Evolutionary conservation across 2,113 vertebrate species (phyloP), one percentile per base, ranked within the genome.

Genomic region (Gavialis gangeticus): DNA sequence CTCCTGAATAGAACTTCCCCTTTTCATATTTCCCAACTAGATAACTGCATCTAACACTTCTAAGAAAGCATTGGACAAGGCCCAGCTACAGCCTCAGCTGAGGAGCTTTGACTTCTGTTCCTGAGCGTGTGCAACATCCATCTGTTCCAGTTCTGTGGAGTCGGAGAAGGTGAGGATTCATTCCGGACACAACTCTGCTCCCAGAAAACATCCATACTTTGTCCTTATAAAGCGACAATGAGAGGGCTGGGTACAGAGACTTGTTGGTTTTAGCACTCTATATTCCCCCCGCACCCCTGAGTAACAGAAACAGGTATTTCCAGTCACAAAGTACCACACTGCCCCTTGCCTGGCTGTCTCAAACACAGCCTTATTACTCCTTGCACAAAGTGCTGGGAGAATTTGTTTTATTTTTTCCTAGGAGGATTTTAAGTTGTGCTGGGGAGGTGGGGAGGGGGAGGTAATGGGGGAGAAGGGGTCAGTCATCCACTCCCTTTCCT

Each of bases 291-390:
- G 8, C 46, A 9, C 46, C 8, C 46, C 46, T 46, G 46, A 90
- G 75, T 25, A 87, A 79, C 92, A 96, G 85, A 88, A 96, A 96
- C 85, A 96, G 91, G 84, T 69, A 82, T 93, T 94, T 94, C 82
- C 89, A 94, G 91, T 83, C 59, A 79, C 79, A 92, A 95, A 92
- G 91, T 84, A 22, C 88, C 91, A 77, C 59, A 83, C 2, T 55
- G 69, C 60, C 88, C 89, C 94, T 91, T 95, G 81, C 85, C 84
- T 73, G 85, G 64, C 55, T 75, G 28, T 93, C 93, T 90, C 93
- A 91, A 95, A 75, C 78, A 82, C 59, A 71, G 62, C 81, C 94
- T 95, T 95, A 85, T 95, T 95, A 91, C 94, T 73, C 85, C 79
- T 96, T 78, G n/a, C 79, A 46, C 76, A 96, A 95, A 81, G 63